These are phyloP conservation scores for Agrenia bidenticulata DNA, from an alignment of 2,888 invertebrate genomes.

Conservation along the genomic window DNA sequence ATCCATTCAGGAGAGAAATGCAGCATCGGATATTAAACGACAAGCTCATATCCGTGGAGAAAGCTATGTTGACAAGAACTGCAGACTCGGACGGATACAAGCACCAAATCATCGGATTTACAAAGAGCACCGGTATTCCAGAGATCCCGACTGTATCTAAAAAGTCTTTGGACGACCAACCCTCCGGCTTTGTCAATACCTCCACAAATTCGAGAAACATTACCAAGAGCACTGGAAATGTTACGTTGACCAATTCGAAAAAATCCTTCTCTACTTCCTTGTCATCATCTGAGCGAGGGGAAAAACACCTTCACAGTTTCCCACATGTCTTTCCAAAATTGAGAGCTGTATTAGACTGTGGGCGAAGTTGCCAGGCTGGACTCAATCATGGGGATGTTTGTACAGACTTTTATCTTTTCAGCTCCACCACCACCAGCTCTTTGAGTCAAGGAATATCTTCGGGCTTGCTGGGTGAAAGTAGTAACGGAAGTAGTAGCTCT, in stretches of 20 bases:
- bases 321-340: conserved; percentile 49
- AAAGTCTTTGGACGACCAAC: neutral
- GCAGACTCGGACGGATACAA: conserved; percentile 46
- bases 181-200: conserved; percentile 8
- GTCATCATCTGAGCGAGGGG: conserved; percentile 11
- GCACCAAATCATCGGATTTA: conserved; percentile 50
- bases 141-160: neutral
- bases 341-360: conserved; percentile 47
- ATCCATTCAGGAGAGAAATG: conserved; percentile 43
- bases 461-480: conserved; percentile 14
- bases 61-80: conserved; percentile 46
- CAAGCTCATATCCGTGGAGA: conserved; percentile 51
- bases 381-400: conserved; percentile 40
- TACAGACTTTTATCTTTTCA: conserved; percentile 32
- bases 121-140: conserved; percentile 14
- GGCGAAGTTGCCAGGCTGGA: conserved; percentile 39
- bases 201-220: neutral
- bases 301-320: conserved; percentile 21
- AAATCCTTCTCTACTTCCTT: conserved; percentile 16
- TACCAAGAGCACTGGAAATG: neutral
- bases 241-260: neutral
- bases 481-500: conserved; percentile 24
- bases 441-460: neutral
- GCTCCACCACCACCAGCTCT: neutral
- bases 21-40: conserved; percentile 52